Percentiles rank a stretch among this genome's conserved stretches.
These are phyloP conservation scores for Caenorhabditis afra DNA, from an alignment of 2,888 invertebrate species.

Conservation along the genomic window DNA sequence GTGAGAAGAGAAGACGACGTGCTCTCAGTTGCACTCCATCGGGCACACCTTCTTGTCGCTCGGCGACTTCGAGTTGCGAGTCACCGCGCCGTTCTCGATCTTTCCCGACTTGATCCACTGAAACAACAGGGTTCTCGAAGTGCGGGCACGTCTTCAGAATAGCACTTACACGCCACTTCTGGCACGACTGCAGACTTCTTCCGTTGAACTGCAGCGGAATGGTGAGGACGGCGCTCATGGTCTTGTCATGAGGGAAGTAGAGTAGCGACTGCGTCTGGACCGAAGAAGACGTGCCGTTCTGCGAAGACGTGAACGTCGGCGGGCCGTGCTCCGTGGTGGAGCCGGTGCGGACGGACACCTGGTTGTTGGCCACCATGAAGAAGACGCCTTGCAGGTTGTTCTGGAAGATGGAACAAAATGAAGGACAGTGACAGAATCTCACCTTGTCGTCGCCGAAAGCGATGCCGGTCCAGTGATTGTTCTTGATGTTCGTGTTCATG, in stretches of 20 bases:
- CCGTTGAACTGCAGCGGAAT: slow-evolving; percentile 39
- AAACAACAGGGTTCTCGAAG: neutral
- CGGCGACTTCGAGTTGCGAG: slow-evolving; percentile 37
- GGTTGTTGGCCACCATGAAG: slow-evolving; percentile 53
- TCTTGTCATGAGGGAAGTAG: slow-evolving; percentile 50
- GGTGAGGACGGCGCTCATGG: slow-evolving; percentile 35
- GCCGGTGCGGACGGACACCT: slow-evolving; percentile 43
- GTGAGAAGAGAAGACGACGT: neutral
- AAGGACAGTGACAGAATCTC: too few relatives aligned
- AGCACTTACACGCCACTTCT: slow-evolving; percentile 48
- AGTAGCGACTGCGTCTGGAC: slow-evolving; percentile 27
- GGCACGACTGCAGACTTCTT: slow-evolving; percentile 46
- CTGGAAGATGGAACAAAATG: slow-evolving; percentile 21
- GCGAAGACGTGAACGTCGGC: slow-evolving; percentile 26
- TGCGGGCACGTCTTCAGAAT: neutral
- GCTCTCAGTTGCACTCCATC: slow-evolving; percentile 49
- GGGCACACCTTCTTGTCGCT: slow-evolving; percentile 54
- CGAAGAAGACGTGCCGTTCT: slow-evolving; percentile 15
- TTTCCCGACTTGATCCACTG: slow-evolving; percentile 53
- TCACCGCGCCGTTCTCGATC: slow-evolving; percentile 33
- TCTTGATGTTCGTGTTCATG: slow-evolving; percentile 53
- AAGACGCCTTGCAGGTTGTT: slow-evolving; percentile 47
- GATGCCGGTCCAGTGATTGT: slow-evolving; percentile 54
- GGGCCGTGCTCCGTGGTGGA: slow-evolving; percentile 47
- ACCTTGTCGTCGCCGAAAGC: slow-evolving; percentile 58